These are phyloP conservation scores for Arrhamphus sclerolepis DNA, from an alignment of 2,797 vertebrate genomes.

Conservation along the genomic window DNA sequence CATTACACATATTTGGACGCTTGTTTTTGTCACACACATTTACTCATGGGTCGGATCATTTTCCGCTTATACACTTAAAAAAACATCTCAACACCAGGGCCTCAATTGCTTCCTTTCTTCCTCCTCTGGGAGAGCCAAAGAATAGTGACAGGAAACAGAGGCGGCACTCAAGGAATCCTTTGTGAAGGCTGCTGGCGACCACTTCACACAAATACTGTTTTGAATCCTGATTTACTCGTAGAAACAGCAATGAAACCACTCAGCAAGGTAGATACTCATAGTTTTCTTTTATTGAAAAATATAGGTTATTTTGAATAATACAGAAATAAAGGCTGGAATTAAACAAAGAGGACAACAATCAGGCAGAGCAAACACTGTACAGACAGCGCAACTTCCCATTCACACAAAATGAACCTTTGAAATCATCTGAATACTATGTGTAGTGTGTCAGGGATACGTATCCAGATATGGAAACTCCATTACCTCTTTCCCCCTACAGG, in stretches of 20 bases:
- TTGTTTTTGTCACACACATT: background rate
- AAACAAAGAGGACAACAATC: slow-evolving; percentile 53
- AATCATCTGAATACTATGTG: slow-evolving; percentile 46
- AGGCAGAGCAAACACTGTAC: slow-evolving; percentile 52
- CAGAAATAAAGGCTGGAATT: slow-evolving; percentile 56
- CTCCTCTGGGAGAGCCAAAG: slow-evolving; percentile 42
- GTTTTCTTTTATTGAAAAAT: slow-evolving; percentile 84
- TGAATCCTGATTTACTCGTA: slow-evolving; percentile 1
- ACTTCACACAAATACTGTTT: slow-evolving; percentile 10
- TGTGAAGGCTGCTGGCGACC: slow-evolving; percentile 27
- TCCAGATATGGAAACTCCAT: slow-evolving; percentile 51
- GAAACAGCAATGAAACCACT: slow-evolving; percentile 3
- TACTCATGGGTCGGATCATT: slow-evolving; percentile 29
- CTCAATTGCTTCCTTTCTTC: slow-evolving; percentile 75
- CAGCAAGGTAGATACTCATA: slow-evolving; percentile 26
- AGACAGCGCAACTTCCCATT: slow-evolving; percentile 35
- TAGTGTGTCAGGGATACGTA: slow-evolving; percentile 65
- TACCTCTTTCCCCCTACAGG: slow-evolving; percentile 7
- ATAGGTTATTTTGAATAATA: slow-evolving; percentile 77
- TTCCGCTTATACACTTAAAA: slow-evolving; percentile 32
- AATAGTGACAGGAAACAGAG: slow-evolving; percentile 55
- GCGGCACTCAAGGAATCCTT: slow-evolving; percentile 54
- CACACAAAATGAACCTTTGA: slow-evolving; percentile 20
- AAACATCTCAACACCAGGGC: slow-evolving; percentile 30
- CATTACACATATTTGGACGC: background rate